phyloP scores from a whole-genome alignment of 2,888 invertebrate species.

The Xestia rhomboidea region DNA sequence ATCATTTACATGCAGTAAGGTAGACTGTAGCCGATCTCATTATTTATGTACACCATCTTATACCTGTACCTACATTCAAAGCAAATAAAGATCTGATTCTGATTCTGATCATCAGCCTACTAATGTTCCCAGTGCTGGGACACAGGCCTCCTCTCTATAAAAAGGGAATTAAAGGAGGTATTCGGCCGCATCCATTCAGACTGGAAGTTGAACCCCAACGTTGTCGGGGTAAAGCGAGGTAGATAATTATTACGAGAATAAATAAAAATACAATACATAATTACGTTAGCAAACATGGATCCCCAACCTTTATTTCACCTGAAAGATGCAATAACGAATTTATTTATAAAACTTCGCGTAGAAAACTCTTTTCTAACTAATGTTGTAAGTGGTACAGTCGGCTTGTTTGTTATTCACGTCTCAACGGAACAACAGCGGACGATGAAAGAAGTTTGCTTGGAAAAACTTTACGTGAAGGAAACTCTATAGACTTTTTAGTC shows the following conservation, averaged over 20 bases:
- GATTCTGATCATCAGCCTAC: no score
- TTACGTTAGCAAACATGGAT: not conserved
- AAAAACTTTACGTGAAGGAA: conserved; percentile 44
- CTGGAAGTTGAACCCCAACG: not conserved
- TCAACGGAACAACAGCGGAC: conserved; percentile 26
- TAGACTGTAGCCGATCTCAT: no score
- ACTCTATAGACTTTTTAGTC: conserved; percentile 25
- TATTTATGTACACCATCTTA: no score
- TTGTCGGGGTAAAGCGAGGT: not conserved
- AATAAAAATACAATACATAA: not conserved
- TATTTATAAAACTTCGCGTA: not conserved
- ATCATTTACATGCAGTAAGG: no score
- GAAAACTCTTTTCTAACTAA: conserved; percentile 32
- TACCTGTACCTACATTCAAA: no score
- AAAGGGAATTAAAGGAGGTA: no score
- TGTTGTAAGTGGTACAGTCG: conserved; percentile 12
- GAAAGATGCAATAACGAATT: not conserved
- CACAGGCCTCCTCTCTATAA: no score
- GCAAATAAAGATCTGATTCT: no score
- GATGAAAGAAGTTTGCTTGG: conserved; percentile 43
- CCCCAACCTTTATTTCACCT: not conserved
- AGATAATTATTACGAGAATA: no score
- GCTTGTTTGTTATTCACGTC: conserved; percentile 41
- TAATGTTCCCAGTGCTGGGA: no score
- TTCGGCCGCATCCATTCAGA: not conserved